Evolutionary conservation across 2,113 vertebrate genomes (phyloP), one percentile per base, ranked within the genome.

Genomic region (Salminus brasiliensis): DNA sequence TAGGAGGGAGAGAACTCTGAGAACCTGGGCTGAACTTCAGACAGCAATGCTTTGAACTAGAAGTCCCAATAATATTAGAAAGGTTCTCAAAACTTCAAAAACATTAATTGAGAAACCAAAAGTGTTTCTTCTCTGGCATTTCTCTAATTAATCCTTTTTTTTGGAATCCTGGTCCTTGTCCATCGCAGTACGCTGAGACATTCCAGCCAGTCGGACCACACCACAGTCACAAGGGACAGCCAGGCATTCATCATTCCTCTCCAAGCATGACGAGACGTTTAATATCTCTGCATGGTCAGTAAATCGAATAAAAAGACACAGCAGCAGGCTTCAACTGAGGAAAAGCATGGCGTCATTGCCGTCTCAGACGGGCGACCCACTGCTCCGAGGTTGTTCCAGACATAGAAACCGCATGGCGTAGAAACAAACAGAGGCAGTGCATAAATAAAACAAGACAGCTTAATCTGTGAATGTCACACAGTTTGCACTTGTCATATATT

Each of bases 401-500:
- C 36, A 25, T 36, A 25, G 62, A 66, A 39, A 25, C 62, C 36
- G 39, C n/a, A 39, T n/a, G 6, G 59, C 18, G 41, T 15, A 15
- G 41, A 63, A 63, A 63, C 16, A 62, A 74, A 43, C 34, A 3
- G 55, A 29, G 39, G 39, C 30, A 49, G n/a, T 47, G 23, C 71
- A 73, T 59, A 29, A 59, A 73, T 73, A 59, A 59, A 57, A 34
- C 30, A 57, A 27, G 71, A 66, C 60, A 53, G 59, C 45, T 52
- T 76, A 66, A 52, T 53, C 43, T 65, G 43, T 36, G 41, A 16
- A 30, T 52, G 43, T 15, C 73, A 75, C 41, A 65, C 45, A 49
- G 12, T n/a, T 36, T 27, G n/a, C 73, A 66, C 60, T 34, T 63
- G 59, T 75, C 43, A 66, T 49, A 76, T 39, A 52, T 76, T 76